A percentile compares a stretch with the other conserved stretches of the same genome.
Conservation (phyloP, 2,888 invertebrate genomes). For the Epiperipatus broadwayi region DNA sequence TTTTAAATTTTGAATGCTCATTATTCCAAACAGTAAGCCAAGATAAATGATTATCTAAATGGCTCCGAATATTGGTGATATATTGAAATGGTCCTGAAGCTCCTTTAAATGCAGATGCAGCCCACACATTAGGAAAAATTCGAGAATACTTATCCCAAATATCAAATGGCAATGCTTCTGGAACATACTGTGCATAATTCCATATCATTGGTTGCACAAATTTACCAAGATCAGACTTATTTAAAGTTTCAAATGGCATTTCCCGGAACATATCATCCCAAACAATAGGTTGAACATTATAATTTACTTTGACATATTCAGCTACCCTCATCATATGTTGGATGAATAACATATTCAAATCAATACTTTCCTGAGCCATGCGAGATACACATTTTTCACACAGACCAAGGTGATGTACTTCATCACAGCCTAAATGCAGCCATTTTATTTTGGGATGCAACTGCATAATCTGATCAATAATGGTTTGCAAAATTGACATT, state of each 20-base stretch:
- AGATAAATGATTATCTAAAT: slow-evolving; percentile 47
- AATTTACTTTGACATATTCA: slow-evolving; percentile 25
- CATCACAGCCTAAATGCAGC: slow-evolving; percentile 63
- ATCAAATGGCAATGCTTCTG: slow-evolving; percentile 26
- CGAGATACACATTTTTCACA: slow-evolving; percentile 26
- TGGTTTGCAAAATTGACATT: slow-evolving; percentile 38
- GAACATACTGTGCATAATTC: slow-evolving; percentile 38
- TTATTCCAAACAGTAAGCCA: too few relatives aligned
- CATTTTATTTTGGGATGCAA: slow-evolving; percentile 43
- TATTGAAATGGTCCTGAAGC: slow-evolving; percentile 55
- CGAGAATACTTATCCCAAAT: slow-evolving; percentile 40
- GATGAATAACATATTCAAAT: slow-evolving; percentile 40
- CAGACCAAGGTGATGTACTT: slow-evolving; percentile 43
- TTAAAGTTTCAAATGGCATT: slow-evolving; percentile 34
- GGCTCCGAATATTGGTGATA: slow-evolving; percentile 43
- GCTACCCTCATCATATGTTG: slow-evolving; percentile 40
- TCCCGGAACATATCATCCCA: slow-evolving; percentile 64
- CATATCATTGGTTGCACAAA: slow-evolving; percentile 48
- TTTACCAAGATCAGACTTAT: slow-evolving; percentile 31
- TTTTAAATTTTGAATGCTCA: too few relatives aligned
- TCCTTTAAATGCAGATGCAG: slow-evolving; percentile 68
- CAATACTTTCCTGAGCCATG: slow-evolving; percentile 28
- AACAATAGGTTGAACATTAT: slow-evolving; percentile 41
- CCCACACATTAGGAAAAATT: slow-evolving; percentile 51
- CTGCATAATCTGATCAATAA: slow-evolving; percentile 51